Percentiles rank a stretch among this genome's conserved stretches.
Evolutionary conservation across 2,888 invertebrate species (phyloP).

Genomic region (Dynastes hyllus): DNA sequence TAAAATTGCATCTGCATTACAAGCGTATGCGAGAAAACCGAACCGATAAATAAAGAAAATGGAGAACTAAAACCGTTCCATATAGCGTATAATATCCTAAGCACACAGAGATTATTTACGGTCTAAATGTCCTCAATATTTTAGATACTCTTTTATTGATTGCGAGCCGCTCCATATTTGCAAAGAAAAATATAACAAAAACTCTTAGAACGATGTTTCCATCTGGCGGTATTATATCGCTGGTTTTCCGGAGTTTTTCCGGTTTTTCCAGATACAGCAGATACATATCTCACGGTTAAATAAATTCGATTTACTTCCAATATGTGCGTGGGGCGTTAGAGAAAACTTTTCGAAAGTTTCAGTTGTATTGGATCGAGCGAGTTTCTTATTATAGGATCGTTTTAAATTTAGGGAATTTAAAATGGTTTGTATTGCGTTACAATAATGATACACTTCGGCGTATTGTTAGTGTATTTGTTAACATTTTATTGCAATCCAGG

Average conservation of each 20-base stretch:
- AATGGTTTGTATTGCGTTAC: background rate
- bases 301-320: constrained; percentile 34
- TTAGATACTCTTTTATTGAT: constrained; percentile 18
- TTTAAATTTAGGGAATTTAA: background rate
- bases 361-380: background rate
- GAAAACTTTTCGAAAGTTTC: constrained; percentile 23
- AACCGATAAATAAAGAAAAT: constrained; percentile 13
- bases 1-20: constrained; percentile 1
- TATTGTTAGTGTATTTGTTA: too few relatives aligned
- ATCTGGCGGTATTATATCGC: background rate
- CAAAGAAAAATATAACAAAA: constrained; percentile 35
- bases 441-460: too few relatives aligned
- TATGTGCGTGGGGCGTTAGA: background rate
- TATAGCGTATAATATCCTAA: constrained; percentile 23
- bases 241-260: constrained; percentile 22
- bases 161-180: constrained; percentile 19
- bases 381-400: constrained; percentile 1
- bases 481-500: background rate
- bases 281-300: constrained; percentile 29
- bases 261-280: background rate
- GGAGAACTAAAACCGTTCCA: constrained; percentile 8
- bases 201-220: constrained; percentile 18
- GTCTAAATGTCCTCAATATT: constrained; percentile 22
- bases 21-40: constrained; percentile 14
- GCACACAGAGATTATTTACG: constrained; percentile 17